Evolutionary conservation across 2,113 vertebrate genomes (phyloP), one percentile per base, ranked within the genome.

Genomic region (Callopanchax toddi): DNA sequence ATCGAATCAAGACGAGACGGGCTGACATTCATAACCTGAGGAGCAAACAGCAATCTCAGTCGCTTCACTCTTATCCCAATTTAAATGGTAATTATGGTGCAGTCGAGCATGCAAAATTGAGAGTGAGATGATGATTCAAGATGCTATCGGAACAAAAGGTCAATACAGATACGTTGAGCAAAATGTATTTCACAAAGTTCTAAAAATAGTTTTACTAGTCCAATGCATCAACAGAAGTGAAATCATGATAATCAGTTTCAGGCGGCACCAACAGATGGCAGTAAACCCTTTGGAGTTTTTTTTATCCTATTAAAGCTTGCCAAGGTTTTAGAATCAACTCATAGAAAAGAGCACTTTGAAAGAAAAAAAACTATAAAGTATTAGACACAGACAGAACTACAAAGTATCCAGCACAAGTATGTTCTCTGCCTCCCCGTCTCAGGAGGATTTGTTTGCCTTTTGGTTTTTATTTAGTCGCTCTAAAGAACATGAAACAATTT

Each of bases 181-280:
- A 51, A 43, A 70, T 73, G 67, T 37, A 37, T 74, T 76, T 80
- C 64, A 71, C 69, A 46, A 57, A 79, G 67, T 45, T n/a, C 40
- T 52, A 2, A 69, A 71, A 55, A 71, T 43, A 9, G n/a, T 34
- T 34, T 36, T 34, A 36, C 17, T 29, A 32, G 44, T 9, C 17
- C 1, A 17, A 20, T 55, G 11, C 34, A 36, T 53, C 49, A 67
- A 43, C 50, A 37, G 36, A 13, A 37, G 50, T 29, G 11, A 42
- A 26, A 52, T 10, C 34, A 34, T 25, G 29, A 45, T 73, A 18
- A 75, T 79, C 71, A 67, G 34, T 87, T 85, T 80, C 70, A 39
- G 34, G 61, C 2, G 8, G 36, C 6, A 70, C 89, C 89, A 87
- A 87, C 78, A 91, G 89, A 91, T 87, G 89, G 89, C 88, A 89